Evolutionary conservation across 37 sponge, comb jelly and placozoan genomes (phyloP).

Genomic region (Beroe forskalii): DNA sequence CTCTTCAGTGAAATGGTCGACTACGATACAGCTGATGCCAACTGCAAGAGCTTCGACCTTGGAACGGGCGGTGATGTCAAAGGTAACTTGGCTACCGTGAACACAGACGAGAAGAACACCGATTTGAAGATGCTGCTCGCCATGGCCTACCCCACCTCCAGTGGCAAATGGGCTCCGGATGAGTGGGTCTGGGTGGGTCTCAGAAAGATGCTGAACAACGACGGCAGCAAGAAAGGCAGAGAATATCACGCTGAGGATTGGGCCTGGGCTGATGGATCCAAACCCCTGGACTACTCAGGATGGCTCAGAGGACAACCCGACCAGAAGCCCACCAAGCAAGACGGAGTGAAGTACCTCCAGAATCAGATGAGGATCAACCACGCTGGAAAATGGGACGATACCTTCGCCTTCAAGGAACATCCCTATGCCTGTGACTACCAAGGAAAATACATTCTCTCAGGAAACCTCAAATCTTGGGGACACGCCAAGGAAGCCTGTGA

Average conservation of each 20-base stretch:
- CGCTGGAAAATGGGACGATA: constrained; percentile 46
- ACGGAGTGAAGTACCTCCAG: constrained; percentile 45
- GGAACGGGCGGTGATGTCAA: constrained; percentile 3
- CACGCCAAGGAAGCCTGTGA: constrained; percentile 31
- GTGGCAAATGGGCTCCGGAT: neutral
- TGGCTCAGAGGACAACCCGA: neutral
- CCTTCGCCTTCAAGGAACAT: constrained; percentile 35
- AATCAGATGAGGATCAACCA: constrained; percentile 62
- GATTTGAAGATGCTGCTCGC: constrained; percentile 25
- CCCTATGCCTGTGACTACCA: constrained; percentile 64
- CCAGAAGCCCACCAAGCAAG: neutral
- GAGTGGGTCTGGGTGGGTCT: constrained; percentile 60
- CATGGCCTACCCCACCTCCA: constrained; percentile 1
- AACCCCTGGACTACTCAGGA: neutral
- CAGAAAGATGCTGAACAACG: constrained; percentile 40
- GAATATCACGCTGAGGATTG: constrained; percentile 24
- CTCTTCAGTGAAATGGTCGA: constrained; percentile 37
- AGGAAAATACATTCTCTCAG: constrained; percentile 51
- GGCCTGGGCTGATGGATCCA: constrained; percentile 46
- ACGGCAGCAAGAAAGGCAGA: neutral
- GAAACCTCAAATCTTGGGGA: neutral
- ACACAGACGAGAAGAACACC: constrained; percentile 29
- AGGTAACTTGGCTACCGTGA: constrained; percentile 37
- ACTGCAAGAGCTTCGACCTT: constrained; percentile 37
- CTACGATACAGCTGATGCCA: neutral